Percentiles rank a stretch among this genome's conserved stretches.
phyloP scores from a whole-genome alignment of 2,888 invertebrate genomes.

The Lottia gigantea region DNA sequence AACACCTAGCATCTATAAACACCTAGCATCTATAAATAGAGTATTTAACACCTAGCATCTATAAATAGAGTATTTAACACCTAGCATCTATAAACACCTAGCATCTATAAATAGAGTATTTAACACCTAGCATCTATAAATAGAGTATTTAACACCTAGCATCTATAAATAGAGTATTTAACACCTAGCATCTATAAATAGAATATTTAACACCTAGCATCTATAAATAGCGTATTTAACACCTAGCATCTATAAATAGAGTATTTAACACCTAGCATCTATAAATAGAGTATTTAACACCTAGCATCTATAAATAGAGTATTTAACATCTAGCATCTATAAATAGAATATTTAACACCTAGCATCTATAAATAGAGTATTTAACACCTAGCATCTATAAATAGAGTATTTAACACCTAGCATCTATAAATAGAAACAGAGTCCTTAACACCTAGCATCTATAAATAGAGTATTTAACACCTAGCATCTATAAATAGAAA shows the following conservation, averaged over 20 bases:
- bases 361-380: too few species aligned
- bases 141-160: slow-evolving; percentile 69
- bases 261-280: slow-evolving; percentile 71
- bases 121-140: neutral
- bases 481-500: neutral
- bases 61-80: too few species aligned
- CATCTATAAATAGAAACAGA: too few species aligned
- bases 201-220: slow-evolving; percentile 70
- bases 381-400: slow-evolving; percentile 70
- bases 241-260: neutral
- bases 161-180: slow-evolving; percentile 60
- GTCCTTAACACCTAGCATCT: slow-evolving; percentile 71
- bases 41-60: neutral
- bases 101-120: slow-evolving; percentile 62
- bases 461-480: slow-evolving; percentile 22
- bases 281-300: slow-evolving; percentile 22
- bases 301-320: neutral
- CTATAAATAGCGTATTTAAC: slow-evolving; percentile 47
- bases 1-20: slow-evolving; percentile 76
- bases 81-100: slow-evolving; percentile 75
- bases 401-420: neutral
- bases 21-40: slow-evolving; percentile 68
- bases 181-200: neutral
- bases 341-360: slow-evolving; percentile 16
- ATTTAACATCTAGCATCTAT: slow-evolving; percentile 70